These are phyloP conservation scores for Andrena bicolor DNA, from an alignment of 2,888 invertebrate genomes.

Conservation along the genomic window DNA sequence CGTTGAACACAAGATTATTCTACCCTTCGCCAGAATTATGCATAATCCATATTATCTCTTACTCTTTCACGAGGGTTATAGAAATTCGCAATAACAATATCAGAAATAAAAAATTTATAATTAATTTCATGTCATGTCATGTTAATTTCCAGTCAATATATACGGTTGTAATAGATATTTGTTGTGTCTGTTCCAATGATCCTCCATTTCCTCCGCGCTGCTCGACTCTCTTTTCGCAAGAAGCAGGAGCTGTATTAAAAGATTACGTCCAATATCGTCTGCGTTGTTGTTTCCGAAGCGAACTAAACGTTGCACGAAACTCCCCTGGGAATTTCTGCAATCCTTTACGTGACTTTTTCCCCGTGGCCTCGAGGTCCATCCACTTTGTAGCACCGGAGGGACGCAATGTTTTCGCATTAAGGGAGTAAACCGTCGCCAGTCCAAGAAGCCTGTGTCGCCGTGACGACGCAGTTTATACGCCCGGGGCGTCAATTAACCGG, in stretches of 20 bases:
- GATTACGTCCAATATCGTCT: constrained; percentile 78
- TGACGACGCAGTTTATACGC: constrained; percentile 74
- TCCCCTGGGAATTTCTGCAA: constrained; percentile 77
- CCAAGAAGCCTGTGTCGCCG: constrained; percentile 44
- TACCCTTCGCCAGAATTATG: too few relatives aligned
- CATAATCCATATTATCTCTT: too few relatives aligned
- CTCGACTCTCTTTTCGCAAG: constrained; percentile 38
- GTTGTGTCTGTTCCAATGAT: not conserved
- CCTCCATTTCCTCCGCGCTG: not conserved
- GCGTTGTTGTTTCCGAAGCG: constrained; percentile 61
- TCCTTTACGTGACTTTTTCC: constrained; percentile 78
- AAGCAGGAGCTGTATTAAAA: constrained; percentile 76
- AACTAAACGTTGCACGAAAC: constrained; percentile 62
- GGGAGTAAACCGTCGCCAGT: constrained; percentile 72
- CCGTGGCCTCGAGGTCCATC: constrained; percentile 33
- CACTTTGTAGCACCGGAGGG: constrained; percentile 52
- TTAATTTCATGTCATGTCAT: too few relatives aligned
- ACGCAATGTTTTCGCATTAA: constrained; percentile 78
- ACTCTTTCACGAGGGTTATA: too few relatives aligned
- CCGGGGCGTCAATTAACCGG: constrained; percentile 76
- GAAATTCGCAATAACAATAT: too few relatives aligned
- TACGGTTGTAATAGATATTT: not conserved
- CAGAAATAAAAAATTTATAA: too few relatives aligned
- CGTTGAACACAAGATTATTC: too few relatives aligned
- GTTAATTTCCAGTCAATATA: not conserved